phyloP scores from a whole-genome alignment of 92 coral and sea anemone genomes.

The Epizoanthus rinbou region DNA sequence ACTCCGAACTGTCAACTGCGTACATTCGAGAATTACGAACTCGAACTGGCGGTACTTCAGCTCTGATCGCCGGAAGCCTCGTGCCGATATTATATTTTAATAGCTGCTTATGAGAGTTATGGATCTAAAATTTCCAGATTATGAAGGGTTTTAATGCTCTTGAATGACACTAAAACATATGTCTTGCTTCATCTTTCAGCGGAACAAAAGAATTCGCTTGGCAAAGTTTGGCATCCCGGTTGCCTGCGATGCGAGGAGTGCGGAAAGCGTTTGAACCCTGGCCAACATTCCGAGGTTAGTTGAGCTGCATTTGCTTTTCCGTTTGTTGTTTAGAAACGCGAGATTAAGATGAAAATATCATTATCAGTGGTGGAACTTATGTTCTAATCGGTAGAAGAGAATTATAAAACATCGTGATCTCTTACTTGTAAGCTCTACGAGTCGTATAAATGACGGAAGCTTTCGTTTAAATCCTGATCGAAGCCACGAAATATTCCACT shows the following conservation, averaged over 20 bases:
- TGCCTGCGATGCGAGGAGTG: constrained; percentile 98
- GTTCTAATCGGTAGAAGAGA: neutral
- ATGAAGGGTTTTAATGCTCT: neutral
- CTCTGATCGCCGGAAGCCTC: neutral
- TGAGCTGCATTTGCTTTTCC: neutral
- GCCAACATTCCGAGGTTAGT: constrained; percentile 96
- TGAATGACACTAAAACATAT: neutral
- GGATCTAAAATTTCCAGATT: neutral
- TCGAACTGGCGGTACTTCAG: too few relatives aligned
- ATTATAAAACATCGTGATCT: neutral
- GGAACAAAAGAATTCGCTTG: constrained; percentile 94
- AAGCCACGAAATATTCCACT: neutral
- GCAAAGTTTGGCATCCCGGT: constrained; percentile 97
- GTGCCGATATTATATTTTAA: neutral
- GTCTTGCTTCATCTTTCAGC: constrained; percentile 55
- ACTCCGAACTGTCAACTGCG: too few relatives aligned
- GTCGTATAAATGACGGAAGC: neutral
- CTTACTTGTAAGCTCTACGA: neutral
- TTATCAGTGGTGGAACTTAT: neutral
- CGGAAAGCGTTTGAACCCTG: constrained; percentile 94
- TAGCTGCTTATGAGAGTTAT: neutral
- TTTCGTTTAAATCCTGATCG: neutral
- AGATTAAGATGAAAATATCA: too few relatives aligned
- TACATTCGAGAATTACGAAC: too few relatives aligned
- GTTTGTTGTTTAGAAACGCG: neutral